phyloP scores from a whole-genome alignment of 2,797 vertebrate genomes.

The Falco columbarius region DNA sequence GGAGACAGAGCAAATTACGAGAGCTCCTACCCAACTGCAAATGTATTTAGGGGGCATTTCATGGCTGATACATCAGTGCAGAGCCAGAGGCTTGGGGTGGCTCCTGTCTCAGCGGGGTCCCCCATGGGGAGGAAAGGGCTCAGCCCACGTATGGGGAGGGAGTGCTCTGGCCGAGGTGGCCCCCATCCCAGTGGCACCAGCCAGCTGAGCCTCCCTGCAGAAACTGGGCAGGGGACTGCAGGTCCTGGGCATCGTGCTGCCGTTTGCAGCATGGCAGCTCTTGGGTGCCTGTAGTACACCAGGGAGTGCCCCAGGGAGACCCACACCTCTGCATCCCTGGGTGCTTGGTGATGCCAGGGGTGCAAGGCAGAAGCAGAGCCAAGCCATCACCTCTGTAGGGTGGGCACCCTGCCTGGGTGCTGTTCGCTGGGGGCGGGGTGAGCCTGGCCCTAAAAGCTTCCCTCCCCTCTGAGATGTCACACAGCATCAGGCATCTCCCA shows the following conservation, averaged over 20 bases:
- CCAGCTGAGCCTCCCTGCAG: background rate
- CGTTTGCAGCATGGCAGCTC: accelerated
- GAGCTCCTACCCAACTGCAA: background rate
- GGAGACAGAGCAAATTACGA: background rate
- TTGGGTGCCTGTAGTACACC: background rate
- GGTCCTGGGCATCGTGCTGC: background rate
- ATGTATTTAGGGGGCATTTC: background rate
- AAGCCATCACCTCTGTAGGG: accelerated
- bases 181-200: background rate
- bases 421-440: background rate
- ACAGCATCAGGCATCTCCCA: background rate
- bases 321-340: too few relatives aligned
- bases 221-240: accelerated
- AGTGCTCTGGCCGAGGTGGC: accelerated
- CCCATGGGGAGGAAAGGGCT: background rate
- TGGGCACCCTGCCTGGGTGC: background rate
- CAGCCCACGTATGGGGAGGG: background rate
- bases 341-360: background rate
- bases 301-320: background rate
- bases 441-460: background rate
- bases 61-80: accelerated
- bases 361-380: background rate
- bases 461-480: accelerated
- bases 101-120: background rate
- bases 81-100: accelerated